These are phyloP conservation scores for Heteronetta atricapilla DNA, from an alignment of 2,113 vertebrate species.

Conservation along the genomic window DNA sequence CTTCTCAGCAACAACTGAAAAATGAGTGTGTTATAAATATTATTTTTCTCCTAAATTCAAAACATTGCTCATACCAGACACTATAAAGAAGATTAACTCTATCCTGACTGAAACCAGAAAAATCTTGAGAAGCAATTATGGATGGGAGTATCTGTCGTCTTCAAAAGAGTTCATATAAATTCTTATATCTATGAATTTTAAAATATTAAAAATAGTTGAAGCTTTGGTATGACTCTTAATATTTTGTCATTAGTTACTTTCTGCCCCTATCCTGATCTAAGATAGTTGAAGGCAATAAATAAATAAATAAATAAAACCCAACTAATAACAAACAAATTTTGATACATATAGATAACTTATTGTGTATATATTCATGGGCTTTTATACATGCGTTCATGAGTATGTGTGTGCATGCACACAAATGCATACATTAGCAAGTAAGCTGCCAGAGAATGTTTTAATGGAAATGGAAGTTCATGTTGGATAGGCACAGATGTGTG, in stretches of 20 bases:
- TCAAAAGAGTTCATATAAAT: neutral
- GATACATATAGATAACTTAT: neutral
- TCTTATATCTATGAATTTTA: neutral
- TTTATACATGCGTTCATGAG: neutral
- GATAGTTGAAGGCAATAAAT: neutral
- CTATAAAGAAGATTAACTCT: no score
- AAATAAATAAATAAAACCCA: neutral
- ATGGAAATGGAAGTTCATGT: neutral
- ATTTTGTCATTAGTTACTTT: neutral
- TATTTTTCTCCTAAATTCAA: no score
- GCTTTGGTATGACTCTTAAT: neutral
- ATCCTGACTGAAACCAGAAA: no score
- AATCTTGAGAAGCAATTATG: neutral
- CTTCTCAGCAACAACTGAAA: no score
- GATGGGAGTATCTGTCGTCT: neutral
- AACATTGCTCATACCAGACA: no score
- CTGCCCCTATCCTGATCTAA: neutral
- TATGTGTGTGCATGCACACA: neutral
- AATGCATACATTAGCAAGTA: neutral
- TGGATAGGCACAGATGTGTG: neutral
- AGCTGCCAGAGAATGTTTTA: neutral
- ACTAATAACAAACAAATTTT: neutral
- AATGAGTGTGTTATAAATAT: no score
- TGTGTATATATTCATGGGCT: neutral
- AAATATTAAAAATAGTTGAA: neutral